Percentiles rank a stretch among this genome's conserved stretches.
phyloP scores from a whole-genome alignment of 2,113 vertebrate species.

The Danio rerio region DNA sequence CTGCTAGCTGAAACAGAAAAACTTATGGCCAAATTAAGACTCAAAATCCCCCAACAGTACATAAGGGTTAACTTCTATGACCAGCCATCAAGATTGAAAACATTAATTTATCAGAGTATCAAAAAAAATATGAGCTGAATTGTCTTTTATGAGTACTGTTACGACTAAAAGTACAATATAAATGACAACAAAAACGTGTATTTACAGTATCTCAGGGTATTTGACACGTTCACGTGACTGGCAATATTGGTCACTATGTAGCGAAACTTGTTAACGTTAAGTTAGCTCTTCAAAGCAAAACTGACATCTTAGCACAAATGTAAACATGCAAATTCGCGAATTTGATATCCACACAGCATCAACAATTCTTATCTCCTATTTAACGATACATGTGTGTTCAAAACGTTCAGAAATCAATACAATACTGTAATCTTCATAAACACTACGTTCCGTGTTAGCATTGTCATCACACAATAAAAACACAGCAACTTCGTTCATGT shows the following conservation, averaged over 20 bases:
- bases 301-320: neutral
- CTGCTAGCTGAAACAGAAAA: too few species aligned
- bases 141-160: too few species aligned
- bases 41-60: too few species aligned
- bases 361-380: neutral
- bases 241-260: neutral
- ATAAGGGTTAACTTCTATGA: too few species aligned
- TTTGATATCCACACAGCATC: too few species aligned
- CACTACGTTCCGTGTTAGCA: neutral
- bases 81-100: too few species aligned
- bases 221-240: conserved; percentile 34
- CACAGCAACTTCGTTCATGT: neutral
- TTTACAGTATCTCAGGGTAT: too few species aligned
- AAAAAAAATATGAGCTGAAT: neutral
- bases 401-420: neutral
- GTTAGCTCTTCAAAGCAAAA: conserved; percentile 5
- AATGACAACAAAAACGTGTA: too few species aligned
- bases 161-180: too few species aligned
- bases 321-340: neutral
- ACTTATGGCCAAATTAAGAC: too few species aligned
- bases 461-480: neutral
- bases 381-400: neutral
- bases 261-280: neutral
- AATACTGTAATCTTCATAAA: neutral
- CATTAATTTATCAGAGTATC: too few species aligned